Percentiles rank a stretch among this genome's conserved stretches.
Conservation (phyloP, 2,888 invertebrate species). For the Pollenia amentaria region DNA sequence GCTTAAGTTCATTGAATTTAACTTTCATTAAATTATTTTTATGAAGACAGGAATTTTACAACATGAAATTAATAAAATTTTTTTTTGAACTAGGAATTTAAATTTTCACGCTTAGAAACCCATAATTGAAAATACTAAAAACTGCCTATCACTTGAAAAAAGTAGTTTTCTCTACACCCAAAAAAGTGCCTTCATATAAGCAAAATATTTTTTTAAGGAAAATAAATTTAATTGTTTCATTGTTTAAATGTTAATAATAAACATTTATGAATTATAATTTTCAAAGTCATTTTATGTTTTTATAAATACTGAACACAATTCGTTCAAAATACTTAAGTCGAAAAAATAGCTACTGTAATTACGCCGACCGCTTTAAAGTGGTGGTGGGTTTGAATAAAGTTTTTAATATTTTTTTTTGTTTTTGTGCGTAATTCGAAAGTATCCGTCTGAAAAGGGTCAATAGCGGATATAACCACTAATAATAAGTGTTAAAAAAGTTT, state of each 20-base stretch:
- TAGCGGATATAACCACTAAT: constrained; percentile 55
- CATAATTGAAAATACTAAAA: background rate
- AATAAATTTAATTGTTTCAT: constrained; percentile 10
- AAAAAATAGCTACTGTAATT: constrained; percentile 43
- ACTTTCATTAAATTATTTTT: too few relatives aligned
- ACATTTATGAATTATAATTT: background rate
- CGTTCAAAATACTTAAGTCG: background rate
- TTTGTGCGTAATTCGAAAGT: background rate
- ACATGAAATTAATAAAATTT: background rate
- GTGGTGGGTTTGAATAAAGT: background rate
- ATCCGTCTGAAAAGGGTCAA: constrained; percentile 20
- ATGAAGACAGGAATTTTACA: too few relatives aligned
- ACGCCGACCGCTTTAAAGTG: background rate
- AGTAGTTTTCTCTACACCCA: background rate
- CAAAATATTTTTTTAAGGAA: background rate
- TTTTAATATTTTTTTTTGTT: background rate
- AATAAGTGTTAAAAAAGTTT: constrained; percentile 45
- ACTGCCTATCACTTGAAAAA: background rate
- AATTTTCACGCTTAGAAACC: constrained; percentile 24
- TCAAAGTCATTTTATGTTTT: constrained; percentile 47
- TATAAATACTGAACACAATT: background rate
- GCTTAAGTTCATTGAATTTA: too few relatives aligned
- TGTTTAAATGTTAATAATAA: constrained; percentile 11
- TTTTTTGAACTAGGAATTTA: too few relatives aligned
- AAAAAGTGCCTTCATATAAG: constrained; percentile 4